Conservation (phyloP, 2,113 vertebrate genomes). For the Halichoeres trimaculatus region DNA sequence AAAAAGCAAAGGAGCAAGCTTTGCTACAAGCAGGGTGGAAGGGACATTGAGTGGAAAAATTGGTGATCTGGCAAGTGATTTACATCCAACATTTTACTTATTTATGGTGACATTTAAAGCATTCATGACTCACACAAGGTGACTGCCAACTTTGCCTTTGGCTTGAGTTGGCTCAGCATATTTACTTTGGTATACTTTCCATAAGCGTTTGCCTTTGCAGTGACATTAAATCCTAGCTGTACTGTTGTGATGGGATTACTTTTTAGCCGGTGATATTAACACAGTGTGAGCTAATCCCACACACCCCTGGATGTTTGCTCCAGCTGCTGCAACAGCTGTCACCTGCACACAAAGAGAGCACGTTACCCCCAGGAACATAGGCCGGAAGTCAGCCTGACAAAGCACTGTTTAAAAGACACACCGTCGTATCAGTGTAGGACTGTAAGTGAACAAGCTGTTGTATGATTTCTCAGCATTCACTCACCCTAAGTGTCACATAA, state of each 20-base stretch:
- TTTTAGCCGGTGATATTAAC: slow-evolving; percentile 16
- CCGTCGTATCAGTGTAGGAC: neutral
- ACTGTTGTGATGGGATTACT: slow-evolving; percentile 17
- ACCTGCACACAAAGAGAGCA: slow-evolving; percentile 6
- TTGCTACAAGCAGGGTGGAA: too few species aligned
- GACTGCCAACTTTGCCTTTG: too few species aligned
- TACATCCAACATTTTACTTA: too few species aligned
- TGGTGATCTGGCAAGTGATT: too few species aligned
- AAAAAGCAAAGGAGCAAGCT: too few species aligned
- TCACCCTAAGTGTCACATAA: slow-evolving; percentile 5
- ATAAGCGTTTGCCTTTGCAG: neutral
- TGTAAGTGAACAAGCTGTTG: slow-evolving; percentile 2
- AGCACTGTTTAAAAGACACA: slow-evolving; percentile 26
- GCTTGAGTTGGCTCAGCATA: too few species aligned
- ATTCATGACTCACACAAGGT: too few species aligned
- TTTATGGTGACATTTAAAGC: too few species aligned
- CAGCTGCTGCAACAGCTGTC: slow-evolving; percentile 60
- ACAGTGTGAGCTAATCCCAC: slow-evolving; percentile 22
- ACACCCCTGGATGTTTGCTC: slow-evolving; percentile 14
- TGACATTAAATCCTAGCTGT: slow-evolving; percentile 14
- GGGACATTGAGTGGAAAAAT: too few species aligned
- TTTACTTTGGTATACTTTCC: neutral
- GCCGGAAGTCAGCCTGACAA: slow-evolving; percentile 1
- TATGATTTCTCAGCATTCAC: slow-evolving; percentile 4
- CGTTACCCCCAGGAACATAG: slow-evolving; percentile 1